Conservation (phyloP, 2,888 invertebrate genomes). For the Apeira syringaria region DNA sequence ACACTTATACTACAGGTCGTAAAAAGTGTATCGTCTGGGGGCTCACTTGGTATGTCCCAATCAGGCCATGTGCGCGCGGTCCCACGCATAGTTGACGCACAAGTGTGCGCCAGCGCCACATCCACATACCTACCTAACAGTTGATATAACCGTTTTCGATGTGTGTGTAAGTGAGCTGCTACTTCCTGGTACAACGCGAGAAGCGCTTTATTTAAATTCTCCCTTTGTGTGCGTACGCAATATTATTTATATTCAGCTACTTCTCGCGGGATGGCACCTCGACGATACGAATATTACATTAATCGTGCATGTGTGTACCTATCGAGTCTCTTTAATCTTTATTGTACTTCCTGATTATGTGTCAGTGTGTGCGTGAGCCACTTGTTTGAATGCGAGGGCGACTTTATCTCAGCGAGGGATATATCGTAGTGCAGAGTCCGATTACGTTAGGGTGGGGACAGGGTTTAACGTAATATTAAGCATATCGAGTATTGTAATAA, state of each 20-base stretch:
- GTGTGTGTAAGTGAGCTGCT: slow-evolving; percentile 74
- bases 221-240: slow-evolving; percentile 74
- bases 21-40: slow-evolving; percentile 79
- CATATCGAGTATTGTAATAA: slow-evolving; percentile 43
- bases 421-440: slow-evolving; percentile 82
- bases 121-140: slow-evolving; percentile 61
- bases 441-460: slow-evolving; percentile 68
- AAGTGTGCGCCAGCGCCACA: slow-evolving; percentile 80
- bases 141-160: slow-evolving; percentile 48
- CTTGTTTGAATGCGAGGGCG: slow-evolving; percentile 82
- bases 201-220: slow-evolving; percentile 80
- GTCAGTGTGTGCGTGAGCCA: slow-evolving; percentile 77
- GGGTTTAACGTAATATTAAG: slow-evolving; percentile 32
- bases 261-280: slow-evolving; percentile 54
- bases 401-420: slow-evolving; percentile 80
- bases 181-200: slow-evolving; percentile 81
- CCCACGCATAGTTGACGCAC: slow-evolving; percentile 77
- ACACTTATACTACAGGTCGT: slow-evolving; percentile 63
- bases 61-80: slow-evolving; percentile 81
- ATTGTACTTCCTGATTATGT: slow-evolving; percentile 80
- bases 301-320: slow-evolving; percentile 61
- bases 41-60: slow-evolving; percentile 78
- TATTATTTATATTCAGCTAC: slow-evolving; percentile 77
- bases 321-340: slow-evolving; percentile 78
- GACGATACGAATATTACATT: slow-evolving; percentile 70